Percentiles rank a stretch among this genome's conserved stretches.
Evolutionary conservation across 1,140 invertebrate genomes (phyloP).

Genomic region (Chlorops oryzae): DNA sequence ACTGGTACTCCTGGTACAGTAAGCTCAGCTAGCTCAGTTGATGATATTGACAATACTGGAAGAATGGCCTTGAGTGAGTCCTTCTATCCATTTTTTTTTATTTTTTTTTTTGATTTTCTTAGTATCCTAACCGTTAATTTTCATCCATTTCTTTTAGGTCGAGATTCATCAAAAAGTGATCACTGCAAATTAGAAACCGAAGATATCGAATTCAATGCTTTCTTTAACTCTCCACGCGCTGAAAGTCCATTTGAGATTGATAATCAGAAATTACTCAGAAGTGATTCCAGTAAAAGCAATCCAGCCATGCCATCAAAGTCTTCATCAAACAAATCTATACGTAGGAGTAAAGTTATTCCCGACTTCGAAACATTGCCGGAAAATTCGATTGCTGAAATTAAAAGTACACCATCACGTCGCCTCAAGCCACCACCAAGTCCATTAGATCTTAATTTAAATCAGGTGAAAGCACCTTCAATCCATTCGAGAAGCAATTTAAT

Average conservation of each 20-base stretch:
- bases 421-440: conserved; percentile 37
- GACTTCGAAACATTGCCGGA: conserved; percentile 44
- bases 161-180: conserved; percentile 43
- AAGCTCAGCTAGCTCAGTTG: conserved; percentile 44
- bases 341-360: conserved; percentile 33
- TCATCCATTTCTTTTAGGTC: conserved; percentile 18
- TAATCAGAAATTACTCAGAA: too few relatives aligned
- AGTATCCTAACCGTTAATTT: background rate
- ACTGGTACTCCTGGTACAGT: conserved; percentile 39
- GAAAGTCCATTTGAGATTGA: too few relatives aligned
- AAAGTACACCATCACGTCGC: conserved; percentile 22
- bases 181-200: too few relatives aligned
- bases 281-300: too few relatives aligned
- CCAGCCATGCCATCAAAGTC: conserved; percentile 28
- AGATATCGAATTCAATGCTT: too few relatives aligned
- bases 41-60: conserved; percentile 34
- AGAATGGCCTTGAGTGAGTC: conserved; percentile 9
- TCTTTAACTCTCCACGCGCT: too few relatives aligned
- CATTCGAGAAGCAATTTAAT: too few relatives aligned
- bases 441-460: conserved; percentile 31
- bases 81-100: too few relatives aligned
- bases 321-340: conserved; percentile 35
- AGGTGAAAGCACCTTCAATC: conserved; percentile 22
- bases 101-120: too few relatives aligned
- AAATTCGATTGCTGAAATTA: conserved; percentile 39